Evolutionary conservation across 2,113 vertebrate species (phyloP), one percentile per base, ranked within the genome.

Genomic region (Gadus macrocephalus): DNA sequence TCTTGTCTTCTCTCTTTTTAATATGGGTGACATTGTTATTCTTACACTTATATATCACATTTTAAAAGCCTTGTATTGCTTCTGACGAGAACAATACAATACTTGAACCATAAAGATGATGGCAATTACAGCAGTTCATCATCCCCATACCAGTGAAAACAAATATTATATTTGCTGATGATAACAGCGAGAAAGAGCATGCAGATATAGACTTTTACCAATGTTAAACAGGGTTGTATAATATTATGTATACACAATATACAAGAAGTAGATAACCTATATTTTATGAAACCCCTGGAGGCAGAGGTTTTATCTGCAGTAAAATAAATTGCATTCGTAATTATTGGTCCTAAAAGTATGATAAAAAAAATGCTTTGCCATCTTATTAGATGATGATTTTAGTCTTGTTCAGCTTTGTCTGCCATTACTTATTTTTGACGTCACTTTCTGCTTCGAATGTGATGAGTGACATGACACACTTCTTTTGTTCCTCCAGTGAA

Each of bases 381-480:
- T 15, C 61, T 38, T n/a, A 16, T 5, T n/a, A 28, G 14, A 0
- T 25, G 2, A 62, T 2, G 31, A 53, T 66, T 66, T 15, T 8
- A 25, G 16, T 7, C n/a, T 15, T 8, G 20, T 4, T 7, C n/a
- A 56, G 25, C 16, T 64, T 2, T 9, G 8, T 28, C 11, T 8
- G 3, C 38, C 38, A 42, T 42, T 42, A 3, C 38, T 12, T 12
- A 42, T 12, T 42, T 42, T 3, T 42, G 38, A 42, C 35, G 55
- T 66, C 38, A 53, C 28, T 4, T 4, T 28, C 19, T n/a, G 25
- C 22, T 12, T 2, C 17, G 67, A 42, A 65, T 55, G 56, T n/a
- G 61, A 53, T 58, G 55, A 14, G 16, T 64, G 63, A 77, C 58
- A 71, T 88, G 89, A 89, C 67, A 84, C 74, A 79, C 81, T 70